These are phyloP conservation scores for Peromyscus polionotus DNA, from an alignment of 2,113 vertebrate species.

Conservation along the genomic window DNA sequence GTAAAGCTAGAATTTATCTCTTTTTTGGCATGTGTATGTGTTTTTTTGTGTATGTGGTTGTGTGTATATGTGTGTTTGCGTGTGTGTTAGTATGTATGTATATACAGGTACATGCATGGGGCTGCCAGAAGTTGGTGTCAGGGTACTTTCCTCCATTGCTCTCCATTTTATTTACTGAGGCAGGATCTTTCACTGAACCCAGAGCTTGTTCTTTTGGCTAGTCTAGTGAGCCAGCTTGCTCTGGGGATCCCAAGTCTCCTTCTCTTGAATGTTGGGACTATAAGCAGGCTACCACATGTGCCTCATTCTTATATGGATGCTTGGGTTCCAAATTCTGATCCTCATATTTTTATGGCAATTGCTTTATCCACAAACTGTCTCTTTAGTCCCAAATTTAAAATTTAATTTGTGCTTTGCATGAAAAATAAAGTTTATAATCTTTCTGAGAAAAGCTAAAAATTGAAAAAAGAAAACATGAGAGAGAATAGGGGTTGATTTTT, in stretches of 20 bases:
- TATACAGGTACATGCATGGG: not conserved
- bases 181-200: not conserved
- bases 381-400: not conserved
- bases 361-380: not conserved
- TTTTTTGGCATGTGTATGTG: not conserved
- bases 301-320: not conserved
- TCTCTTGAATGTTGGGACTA: not conserved
- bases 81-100: not conserved
- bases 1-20: not conserved
- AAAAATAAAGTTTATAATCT: slow-evolving; percentile 43
- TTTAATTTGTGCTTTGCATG: not conserved
- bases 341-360: not conserved
- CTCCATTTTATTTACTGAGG: not conserved
- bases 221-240: not conserved
- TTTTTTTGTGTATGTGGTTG: not conserved
- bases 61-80: not conserved
- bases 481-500: not conserved
- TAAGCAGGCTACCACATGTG: not conserved
- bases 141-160: not conserved
- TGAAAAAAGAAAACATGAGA: not conserved
- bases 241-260: not conserved
- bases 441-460: slow-evolving; percentile 23
- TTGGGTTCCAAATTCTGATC: too few species aligned
- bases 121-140: not conserved
- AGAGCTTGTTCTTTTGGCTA: not conserved